Evolutionary conservation across 2,888 invertebrate genomes (phyloP).

Genomic region (Cephus spinipes): DNA sequence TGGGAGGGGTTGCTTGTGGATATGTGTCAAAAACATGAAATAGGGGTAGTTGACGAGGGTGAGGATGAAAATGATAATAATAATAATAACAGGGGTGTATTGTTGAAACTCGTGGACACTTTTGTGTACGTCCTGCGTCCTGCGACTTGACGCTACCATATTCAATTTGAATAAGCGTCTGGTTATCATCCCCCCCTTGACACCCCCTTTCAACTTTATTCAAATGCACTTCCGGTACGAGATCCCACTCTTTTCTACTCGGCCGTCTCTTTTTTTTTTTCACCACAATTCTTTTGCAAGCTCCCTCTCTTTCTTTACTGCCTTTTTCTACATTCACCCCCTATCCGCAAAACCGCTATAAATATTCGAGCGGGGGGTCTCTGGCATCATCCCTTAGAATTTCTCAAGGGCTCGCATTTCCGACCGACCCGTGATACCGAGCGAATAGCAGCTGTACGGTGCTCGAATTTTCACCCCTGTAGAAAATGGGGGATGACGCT

Average conservation of each 20-base stretch:
- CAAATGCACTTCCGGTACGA: constrained; percentile 28
- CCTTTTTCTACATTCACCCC: neutral
- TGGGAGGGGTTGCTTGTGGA: neutral
- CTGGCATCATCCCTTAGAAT: neutral
- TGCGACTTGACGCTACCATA: constrained; percentile 38
- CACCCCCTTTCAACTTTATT: constrained; percentile 41
- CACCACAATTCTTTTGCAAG: neutral
- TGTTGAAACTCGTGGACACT: constrained; percentile 25
- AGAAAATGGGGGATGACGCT: neutral
- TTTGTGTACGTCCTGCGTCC: neutral
- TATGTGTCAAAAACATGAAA: constrained; percentile 31
- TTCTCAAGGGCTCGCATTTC: neutral
- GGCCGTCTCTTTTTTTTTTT: neutral
- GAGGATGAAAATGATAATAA: neutral
- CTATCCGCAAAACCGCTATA: neutral
- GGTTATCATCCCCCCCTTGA: constrained; percentile 2
- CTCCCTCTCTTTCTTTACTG: neutral
- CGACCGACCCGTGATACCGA: neutral
- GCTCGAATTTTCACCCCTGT: neutral
- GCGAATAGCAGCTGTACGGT: neutral
- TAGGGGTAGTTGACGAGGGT: constrained; percentile 33
- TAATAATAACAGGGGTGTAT: neutral
- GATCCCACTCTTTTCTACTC: neutral
- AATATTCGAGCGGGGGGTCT: neutral
- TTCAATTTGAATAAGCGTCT: constrained; percentile 42